Percentiles rank a stretch among this genome's conserved stretches.
phyloP scores from a whole-genome alignment of 1,140 invertebrate species.

The Cotesia typhae region DNA sequence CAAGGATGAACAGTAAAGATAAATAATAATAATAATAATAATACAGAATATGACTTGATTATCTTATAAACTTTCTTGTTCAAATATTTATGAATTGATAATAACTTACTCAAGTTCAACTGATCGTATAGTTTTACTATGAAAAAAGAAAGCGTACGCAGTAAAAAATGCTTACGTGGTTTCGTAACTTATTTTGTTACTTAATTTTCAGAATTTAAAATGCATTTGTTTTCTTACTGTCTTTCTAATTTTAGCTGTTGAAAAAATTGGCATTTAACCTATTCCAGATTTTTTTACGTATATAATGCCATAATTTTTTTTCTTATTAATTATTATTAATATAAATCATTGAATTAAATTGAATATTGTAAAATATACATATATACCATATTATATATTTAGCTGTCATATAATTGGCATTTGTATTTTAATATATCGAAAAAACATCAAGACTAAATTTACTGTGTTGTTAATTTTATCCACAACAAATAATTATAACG shows the following conservation, averaged over 20 bases:
- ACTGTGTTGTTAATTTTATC: constrained; percentile 14
- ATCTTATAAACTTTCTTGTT: not conserved
- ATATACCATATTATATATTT: constrained; percentile 39
- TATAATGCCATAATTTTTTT: not conserved
- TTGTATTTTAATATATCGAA: constrained; percentile 60
- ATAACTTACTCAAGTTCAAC: not conserved
- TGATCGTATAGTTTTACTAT: not conserved
- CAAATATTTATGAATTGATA: not conserved
- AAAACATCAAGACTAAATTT: constrained; percentile 33
- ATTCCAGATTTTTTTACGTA: constrained; percentile 6
- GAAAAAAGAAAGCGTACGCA: no score
- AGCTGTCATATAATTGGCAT: constrained; percentile 52
- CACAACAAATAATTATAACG: no score
- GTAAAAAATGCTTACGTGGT: no score
- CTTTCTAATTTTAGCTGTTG: not conserved
- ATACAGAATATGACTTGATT: not conserved
- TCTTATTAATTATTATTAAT: not conserved
- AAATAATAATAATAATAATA: not conserved
- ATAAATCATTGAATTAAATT: constrained; percentile 23
- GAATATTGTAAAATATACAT: constrained; percentile 26
- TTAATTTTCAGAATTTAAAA: no score
- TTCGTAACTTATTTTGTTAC: no score
- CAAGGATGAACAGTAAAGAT: constrained; percentile 86
- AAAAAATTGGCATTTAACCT: constrained; percentile 24
- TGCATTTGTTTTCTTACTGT: constrained; percentile 6